Conservation (phyloP, 2,113 vertebrate species). For the Seriola rivoliana region DNA sequence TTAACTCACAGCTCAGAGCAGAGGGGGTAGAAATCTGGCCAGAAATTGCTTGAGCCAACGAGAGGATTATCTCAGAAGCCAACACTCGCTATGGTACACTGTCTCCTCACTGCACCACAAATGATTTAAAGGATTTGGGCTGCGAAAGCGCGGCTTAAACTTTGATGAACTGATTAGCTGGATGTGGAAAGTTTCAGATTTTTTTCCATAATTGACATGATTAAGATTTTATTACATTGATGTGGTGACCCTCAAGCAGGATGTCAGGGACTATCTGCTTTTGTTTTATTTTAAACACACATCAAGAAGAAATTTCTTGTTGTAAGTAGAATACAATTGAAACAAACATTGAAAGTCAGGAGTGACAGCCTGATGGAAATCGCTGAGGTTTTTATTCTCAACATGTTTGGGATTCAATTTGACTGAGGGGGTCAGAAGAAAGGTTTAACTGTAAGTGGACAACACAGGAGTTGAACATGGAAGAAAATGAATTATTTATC, state of each 20-base stretch:
- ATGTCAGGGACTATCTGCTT: too few relatives aligned
- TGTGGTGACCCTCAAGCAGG: not conserved
- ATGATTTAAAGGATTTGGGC: not conserved
- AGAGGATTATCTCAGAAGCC: slow-evolving; percentile 7
- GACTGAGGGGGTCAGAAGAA: not conserved
- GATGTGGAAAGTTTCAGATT: not conserved
- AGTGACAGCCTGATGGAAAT: not conserved
- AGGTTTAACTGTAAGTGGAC: not conserved
- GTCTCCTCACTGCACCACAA: not conserved
- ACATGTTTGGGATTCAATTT: not conserved
- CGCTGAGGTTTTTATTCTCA: not conserved
- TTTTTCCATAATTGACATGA: not conserved
- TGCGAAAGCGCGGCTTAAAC: not conserved
- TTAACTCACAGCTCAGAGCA: not conserved
- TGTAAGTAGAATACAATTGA: too few relatives aligned
- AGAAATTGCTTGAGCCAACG: slow-evolving; percentile 16
- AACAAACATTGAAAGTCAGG: too few relatives aligned
- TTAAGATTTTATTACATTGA: not conserved
- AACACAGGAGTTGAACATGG: not conserved
- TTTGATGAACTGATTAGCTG: not conserved
- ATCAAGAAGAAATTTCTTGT: not conserved
- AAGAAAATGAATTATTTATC: slow-evolving; percentile 1
- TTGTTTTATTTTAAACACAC: not conserved
- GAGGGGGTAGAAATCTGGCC: not conserved
- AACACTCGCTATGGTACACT: not conserved